Percentiles rank a stretch among this genome's conserved stretches.
Conservation (phyloP, 2,797 vertebrate species). For the Halcyon badia region DNA sequence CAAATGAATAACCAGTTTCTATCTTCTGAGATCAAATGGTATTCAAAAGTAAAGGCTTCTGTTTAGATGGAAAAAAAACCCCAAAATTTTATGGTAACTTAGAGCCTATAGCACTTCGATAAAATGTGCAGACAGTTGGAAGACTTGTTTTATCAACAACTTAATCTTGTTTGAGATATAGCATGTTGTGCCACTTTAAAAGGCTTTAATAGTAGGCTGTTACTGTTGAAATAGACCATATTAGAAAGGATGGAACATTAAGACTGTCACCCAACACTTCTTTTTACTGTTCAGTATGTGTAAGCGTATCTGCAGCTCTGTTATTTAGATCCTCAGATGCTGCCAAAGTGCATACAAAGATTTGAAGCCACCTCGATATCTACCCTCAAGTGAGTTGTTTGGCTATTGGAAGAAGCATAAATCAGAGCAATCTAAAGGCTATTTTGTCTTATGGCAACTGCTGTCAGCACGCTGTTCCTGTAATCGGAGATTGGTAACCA, state of each 20-base stretch:
- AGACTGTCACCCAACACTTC: background rate
- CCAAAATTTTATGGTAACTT: background rate
- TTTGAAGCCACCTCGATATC: background rate
- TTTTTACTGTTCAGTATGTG: background rate
- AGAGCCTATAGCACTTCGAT: background rate
- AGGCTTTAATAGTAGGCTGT: background rate
- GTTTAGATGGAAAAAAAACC: background rate
- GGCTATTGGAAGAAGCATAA: background rate
- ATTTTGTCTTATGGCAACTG: background rate
- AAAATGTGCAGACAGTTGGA: background rate
- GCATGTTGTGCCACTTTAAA: background rate
- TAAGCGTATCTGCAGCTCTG: background rate
- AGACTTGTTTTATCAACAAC: background rate
- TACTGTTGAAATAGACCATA: background rate
- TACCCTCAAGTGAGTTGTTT: background rate
- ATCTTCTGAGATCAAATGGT: background rate
- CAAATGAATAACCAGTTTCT: background rate
- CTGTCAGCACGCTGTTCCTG: background rate
- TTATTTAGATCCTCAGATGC: background rate
- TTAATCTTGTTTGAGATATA: background rate
- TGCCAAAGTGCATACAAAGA: background rate
- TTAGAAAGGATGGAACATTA: background rate
- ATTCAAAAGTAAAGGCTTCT: slow-evolving; percentile 25
- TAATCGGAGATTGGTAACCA: background rate
- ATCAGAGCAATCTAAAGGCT: background rate